phyloP scores from a whole-genome alignment of 2,797 vertebrate species.

The Argya squamiceps region DNA sequence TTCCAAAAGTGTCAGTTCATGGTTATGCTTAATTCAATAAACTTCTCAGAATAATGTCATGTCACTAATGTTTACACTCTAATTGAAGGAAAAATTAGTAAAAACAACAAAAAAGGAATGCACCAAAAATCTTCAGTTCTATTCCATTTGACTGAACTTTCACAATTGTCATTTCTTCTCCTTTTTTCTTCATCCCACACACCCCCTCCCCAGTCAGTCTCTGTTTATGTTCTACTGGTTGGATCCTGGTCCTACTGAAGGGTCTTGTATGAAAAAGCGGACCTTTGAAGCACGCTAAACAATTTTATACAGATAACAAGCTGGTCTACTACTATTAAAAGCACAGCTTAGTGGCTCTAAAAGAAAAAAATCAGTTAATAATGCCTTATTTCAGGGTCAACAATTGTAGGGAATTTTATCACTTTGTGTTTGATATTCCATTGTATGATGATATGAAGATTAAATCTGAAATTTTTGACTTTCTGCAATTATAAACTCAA shows the following conservation, averaged over 20 bases:
- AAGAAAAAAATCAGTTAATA: neutral
- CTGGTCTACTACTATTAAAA: neutral
- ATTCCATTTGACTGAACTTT: neutral
- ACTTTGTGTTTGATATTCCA: neutral
- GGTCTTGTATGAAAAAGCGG: neutral
- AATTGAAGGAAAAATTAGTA: neutral
- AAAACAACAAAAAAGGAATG: neutral
- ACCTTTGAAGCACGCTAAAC: neutral
- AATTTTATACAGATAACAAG: neutral
- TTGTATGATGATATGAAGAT: neutral
- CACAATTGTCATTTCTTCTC: neutral
- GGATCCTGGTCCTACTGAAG: neutral
- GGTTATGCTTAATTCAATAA: slow-evolving; percentile 5
- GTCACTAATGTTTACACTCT: neutral
- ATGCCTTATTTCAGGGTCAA: neutral
- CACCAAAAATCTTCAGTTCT: neutral
- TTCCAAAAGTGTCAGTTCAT: neutral
- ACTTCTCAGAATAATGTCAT: neutral
- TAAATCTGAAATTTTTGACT: neutral
- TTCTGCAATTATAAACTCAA: slow-evolving; percentile 31
- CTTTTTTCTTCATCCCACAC: neutral
- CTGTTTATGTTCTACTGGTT: neutral
- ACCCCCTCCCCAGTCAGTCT: neutral
- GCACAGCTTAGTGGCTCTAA: neutral
- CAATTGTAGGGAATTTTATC: neutral